Percentiles rank a stretch among this genome's conserved stretches.
These are phyloP conservation scores for Patella caerulea DNA, from an alignment of 2,888 invertebrate genomes.

Conservation along the genomic window DNA sequence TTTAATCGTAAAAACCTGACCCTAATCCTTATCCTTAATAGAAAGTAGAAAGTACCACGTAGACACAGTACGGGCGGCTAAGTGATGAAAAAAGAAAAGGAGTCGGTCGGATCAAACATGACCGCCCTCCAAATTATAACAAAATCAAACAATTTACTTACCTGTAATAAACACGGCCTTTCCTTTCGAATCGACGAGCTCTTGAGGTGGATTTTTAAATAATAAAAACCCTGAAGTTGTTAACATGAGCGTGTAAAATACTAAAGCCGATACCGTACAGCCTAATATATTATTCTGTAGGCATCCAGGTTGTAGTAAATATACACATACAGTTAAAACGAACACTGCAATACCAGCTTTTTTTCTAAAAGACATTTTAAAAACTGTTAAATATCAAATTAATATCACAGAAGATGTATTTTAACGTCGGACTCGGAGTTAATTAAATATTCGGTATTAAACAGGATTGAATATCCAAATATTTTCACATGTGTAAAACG, in stretches of 20 bases:
- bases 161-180: slow-evolving; percentile 50
- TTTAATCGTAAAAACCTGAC: too few species aligned
- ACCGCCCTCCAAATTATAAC: background rate
- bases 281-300: background rate
- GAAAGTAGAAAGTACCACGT: too few species aligned
- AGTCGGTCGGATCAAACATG: background rate
- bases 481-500: too few species aligned
- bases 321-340: slow-evolving; percentile 1
- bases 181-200: slow-evolving; percentile 23
- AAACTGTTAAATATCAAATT: too few species aligned
- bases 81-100: background rate
- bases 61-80: too few species aligned
- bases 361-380: too few species aligned
- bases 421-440: too few species aligned
- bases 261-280: slow-evolving; percentile 3
- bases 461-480: too few species aligned
- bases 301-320: slow-evolving; percentile 15
- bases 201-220: background rate
- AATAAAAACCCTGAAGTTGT: background rate
- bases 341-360: background rate
- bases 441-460: too few species aligned
- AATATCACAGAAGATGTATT: too few species aligned
- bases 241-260: slow-evolving; percentile 14
- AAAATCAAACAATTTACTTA: slow-evolving; percentile 15
- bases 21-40: too few species aligned